Evolutionary conservation across 2,113 vertebrate genomes (phyloP).

Genomic region (Heloderma charlesbogerti): DNA sequence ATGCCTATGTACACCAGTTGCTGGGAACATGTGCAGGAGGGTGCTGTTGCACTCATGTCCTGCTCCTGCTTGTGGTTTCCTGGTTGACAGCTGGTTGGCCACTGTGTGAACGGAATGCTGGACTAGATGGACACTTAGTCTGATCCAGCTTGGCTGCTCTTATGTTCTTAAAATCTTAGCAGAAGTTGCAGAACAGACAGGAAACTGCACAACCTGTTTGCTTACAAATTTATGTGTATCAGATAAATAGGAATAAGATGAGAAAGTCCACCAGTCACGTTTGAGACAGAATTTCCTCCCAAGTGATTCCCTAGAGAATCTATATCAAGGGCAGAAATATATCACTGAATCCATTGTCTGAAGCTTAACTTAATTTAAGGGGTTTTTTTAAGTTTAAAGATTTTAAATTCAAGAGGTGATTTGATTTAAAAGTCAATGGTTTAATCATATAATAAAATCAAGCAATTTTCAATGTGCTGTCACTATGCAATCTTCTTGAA

Average conservation of each 20-base stretch:
- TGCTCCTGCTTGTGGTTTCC: too few species aligned
- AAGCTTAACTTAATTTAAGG: background rate
- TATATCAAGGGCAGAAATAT: background rate
- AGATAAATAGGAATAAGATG: background rate
- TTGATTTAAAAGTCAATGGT: background rate
- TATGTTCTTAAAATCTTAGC: too few species aligned
- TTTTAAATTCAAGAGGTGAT: background rate
- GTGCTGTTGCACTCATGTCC: too few species aligned
- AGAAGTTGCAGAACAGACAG: background rate
- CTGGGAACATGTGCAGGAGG: too few species aligned
- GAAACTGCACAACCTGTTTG: too few species aligned
- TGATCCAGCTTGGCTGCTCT: too few species aligned
- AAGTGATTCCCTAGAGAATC: background rate
- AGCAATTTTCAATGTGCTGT: background rate
- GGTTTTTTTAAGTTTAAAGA: background rate
- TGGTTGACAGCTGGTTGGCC: too few species aligned
- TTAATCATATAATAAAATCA: background rate
- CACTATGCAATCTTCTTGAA: background rate
- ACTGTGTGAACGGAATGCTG: too few species aligned
- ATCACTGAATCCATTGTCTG: background rate
- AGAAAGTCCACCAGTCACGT: background rate
- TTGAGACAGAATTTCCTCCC: background rate
- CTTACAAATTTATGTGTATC: background rate
- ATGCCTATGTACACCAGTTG: too few species aligned
- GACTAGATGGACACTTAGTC: too few species aligned